Conservation (phyloP, 1,140 invertebrate species). For the Calephelis nemesis region DNA sequence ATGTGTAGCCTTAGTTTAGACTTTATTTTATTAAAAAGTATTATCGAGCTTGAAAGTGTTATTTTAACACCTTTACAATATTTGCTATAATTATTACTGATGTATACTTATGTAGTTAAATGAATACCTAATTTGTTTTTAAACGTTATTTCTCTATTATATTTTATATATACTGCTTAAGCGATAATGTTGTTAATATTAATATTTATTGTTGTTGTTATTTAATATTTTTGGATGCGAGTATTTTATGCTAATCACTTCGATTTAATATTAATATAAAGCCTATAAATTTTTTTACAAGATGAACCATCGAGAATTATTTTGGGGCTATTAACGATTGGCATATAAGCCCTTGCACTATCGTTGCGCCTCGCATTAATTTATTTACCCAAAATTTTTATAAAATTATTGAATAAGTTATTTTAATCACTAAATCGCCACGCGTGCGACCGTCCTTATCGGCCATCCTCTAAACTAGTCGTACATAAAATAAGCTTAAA, state of each 20-base stretch:
- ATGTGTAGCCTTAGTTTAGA: constrained; percentile 67
- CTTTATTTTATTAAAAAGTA: constrained; percentile 57
- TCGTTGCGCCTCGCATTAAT: constrained; percentile 63
- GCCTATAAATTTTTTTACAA: constrained; percentile 47
- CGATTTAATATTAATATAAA: constrained; percentile 62
- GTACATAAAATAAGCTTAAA: constrained; percentile 62
- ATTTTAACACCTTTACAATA: constrained; percentile 72
- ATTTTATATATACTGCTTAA: constrained; percentile 76
- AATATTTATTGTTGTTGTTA: constrained; percentile 73
- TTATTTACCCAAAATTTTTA: constrained; percentile 67
- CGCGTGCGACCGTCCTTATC: constrained; percentile 74
- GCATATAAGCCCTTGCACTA: constrained; percentile 48
- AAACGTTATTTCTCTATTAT: constrained; percentile 71
- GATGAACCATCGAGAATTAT: constrained; percentile 4
- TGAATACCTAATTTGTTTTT: constrained; percentile 64
- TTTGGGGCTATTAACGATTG: constrained; percentile 34
- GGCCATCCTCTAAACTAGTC: constrained; percentile 78
- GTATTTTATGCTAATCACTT: constrained; percentile 67
- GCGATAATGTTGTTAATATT: constrained; percentile 69
- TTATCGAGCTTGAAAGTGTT: constrained; percentile 74
- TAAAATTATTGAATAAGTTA: constrained; percentile 68
- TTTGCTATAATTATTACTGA: constrained; percentile 68
- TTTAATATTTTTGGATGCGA: constrained; percentile 75
- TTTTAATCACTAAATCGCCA: constrained; percentile 66
- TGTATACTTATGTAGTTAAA: constrained; percentile 45